Percentiles rank a stretch among this genome's conserved stretches.
Evolutionary conservation across 2,888 invertebrate genomes (phyloP).

Genomic region (Eustalomyia histrio): DNA sequence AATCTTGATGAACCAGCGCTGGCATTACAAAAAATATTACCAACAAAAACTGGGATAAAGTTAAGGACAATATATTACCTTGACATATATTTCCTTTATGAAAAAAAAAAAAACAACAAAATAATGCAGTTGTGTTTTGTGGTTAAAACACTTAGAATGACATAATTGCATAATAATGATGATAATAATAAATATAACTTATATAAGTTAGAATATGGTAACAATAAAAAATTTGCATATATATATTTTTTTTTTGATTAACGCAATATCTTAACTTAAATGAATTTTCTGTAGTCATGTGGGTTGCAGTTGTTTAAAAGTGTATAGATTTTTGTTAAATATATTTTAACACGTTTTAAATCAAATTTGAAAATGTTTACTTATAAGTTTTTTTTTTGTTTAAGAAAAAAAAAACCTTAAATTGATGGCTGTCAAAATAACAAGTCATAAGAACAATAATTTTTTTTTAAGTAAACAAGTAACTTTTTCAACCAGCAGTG

Average conservation of each 20-base stretch:
- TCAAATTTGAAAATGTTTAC: constrained; percentile 30
- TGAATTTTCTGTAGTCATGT: constrained; percentile 19
- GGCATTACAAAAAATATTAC: not conserved
- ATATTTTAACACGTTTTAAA: constrained; percentile 43
- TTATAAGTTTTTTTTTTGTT: not conserved
- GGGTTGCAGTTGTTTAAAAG: constrained; percentile 9
- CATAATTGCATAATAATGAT: constrained; percentile 16
- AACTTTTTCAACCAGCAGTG: not conserved
- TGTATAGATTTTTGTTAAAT: constrained; percentile 5
- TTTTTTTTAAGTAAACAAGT: no score
- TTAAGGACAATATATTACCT: constrained; percentile 55
- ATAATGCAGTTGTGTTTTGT: not conserved
- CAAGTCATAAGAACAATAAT: constrained; percentile 33
- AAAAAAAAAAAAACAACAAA: not conserved
- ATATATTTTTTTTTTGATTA: constrained; percentile 16
- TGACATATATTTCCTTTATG: constrained; percentile 43
- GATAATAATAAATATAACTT: not conserved
- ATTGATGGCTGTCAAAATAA: constrained; percentile 55
- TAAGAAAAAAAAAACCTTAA: constrained; percentile 3
- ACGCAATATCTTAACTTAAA: not conserved
- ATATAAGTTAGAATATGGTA: not conserved
- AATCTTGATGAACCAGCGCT: constrained; percentile 52
- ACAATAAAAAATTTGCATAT: constrained; percentile 14
- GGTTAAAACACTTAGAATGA: constrained; percentile 9
- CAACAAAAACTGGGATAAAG: constrained; percentile 26